Base-by-base conservation (phyloP, 1,140 invertebrate genomes). In the Drosophila lini region DNA sequence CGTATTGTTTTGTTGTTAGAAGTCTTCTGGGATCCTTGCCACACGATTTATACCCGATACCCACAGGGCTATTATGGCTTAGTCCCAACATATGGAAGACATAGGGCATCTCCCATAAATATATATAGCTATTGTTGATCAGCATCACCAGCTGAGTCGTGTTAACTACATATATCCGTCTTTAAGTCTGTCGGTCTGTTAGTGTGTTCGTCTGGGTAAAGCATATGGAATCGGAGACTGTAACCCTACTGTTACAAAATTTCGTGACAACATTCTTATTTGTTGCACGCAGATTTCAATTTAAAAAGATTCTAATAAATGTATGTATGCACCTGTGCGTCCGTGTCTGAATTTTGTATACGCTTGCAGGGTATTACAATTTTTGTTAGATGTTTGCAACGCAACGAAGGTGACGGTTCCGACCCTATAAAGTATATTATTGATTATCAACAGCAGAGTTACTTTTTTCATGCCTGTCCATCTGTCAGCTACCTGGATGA, bases 1-100 rank as follows among this genome's bases (percentile, higher is more conserved):
- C 57, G 32, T 62, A 80, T 77, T 81, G 50, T 59, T 15, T 50
- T 59, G 31, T 48, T 19, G 16, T 50, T 5, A 13, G 9, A 13
- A 36, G 32, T 0, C 16, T 19, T 52, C 28, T 44, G n/a, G 25
- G 10, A 55, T 22, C 16, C 48, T 19, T 52, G 10, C 44, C 6
- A 25, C 13, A 47, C 22, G 6, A 47, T n/a, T n/a, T 25, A 22
- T 16, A 42, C 41, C 41, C 41, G 41, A 8, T 16, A 16, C 41
- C 41, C n/a, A 16, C 19, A 16, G 11, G 19, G 19, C 11, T 5
- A 25, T 47, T 47, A 25, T 25, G 11, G 6, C 6, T 45, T 1
- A 22, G 42, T 25, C 28, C n/a, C 5, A 19, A 50, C 13, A 7
- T 15, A 25, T 47, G 22, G 5, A 47, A 28, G 25, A 0, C 25